Percentiles rank a stretch among this genome's conserved stretches.
These are phyloP conservation scores for Periophthalmodon schlosseri DNA, from an alignment of 2,113 vertebrate genomes.

Conservation along the genomic window DNA sequence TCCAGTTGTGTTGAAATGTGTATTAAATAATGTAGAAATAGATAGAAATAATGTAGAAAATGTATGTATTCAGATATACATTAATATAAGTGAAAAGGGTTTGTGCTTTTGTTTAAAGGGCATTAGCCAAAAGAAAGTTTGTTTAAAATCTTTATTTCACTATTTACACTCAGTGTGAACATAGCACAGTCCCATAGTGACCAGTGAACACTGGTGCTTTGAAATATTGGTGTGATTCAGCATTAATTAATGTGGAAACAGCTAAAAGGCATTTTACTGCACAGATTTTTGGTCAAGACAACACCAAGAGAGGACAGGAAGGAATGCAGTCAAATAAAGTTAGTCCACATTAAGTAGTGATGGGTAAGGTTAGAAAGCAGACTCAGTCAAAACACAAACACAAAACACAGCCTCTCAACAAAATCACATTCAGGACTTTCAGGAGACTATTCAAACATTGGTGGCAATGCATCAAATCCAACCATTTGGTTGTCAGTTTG, in stretches of 20 bases:
- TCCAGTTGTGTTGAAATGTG: neutral
- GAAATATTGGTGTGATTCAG: slow-evolving; percentile 12
- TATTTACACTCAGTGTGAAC: slow-evolving; percentile 65
- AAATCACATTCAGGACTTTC: slow-evolving; percentile 22
- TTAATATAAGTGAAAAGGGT: neutral
- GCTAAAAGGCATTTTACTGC: slow-evolving; percentile 38
- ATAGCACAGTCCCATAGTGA: slow-evolving; percentile 42
- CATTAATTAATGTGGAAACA: slow-evolving; percentile 22
- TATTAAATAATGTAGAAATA: neutral
- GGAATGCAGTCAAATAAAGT: slow-evolving; percentile 43
- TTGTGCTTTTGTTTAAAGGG: neutral
- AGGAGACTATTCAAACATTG: neutral
- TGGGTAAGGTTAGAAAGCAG: neutral
- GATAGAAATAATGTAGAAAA: too few species aligned
- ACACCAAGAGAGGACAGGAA: slow-evolving; percentile 38
- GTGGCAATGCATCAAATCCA: slow-evolving; percentile 40
- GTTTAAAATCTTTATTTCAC: slow-evolving; percentile 67
- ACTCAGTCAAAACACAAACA: neutral
- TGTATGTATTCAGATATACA: too few species aligned
- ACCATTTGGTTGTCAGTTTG: slow-evolving; percentile 29
- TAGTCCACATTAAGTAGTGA: neutral
- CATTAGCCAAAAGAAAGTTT: neutral
- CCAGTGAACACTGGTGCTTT: slow-evolving; percentile 40
- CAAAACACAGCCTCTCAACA: slow-evolving; percentile 27
- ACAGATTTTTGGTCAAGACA: slow-evolving; percentile 23